Evolutionary conservation across 2,888 invertebrate species (phyloP).

Genomic region (Monochamus alternatus): DNA sequence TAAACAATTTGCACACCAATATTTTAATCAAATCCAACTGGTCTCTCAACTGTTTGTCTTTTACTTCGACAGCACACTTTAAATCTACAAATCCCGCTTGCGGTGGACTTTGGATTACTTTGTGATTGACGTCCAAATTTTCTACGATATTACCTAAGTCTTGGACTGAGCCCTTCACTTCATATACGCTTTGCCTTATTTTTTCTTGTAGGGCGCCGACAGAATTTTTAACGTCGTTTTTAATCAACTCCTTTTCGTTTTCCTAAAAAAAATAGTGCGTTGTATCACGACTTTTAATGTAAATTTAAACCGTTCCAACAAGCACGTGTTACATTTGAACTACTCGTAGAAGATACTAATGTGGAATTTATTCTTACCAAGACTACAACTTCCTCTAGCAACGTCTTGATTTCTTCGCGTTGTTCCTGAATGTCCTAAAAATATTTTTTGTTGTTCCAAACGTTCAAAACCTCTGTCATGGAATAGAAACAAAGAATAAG

Average conservation of each 20-base stretch:
- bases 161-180: background rate
- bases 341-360: background rate
- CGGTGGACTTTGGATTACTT: background rate
- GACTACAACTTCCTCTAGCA: conserved; percentile 11
- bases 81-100: conserved; percentile 45
- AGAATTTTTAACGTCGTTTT: conserved; percentile 30
- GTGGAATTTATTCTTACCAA: conserved; percentile 16
- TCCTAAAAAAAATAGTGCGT: conserved; percentile 26
- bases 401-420: conserved; percentile 20
- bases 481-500: no score
- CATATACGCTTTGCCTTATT: conserved; percentile 14
- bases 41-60: conserved; percentile 53
- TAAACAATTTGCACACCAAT: conserved; percentile 51
- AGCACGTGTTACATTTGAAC: background rate
- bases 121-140: background rate
- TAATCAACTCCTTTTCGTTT: conserved; percentile 36
- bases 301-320: background rate
- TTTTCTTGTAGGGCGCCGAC: conserved; percentile 23
- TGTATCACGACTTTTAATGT: background rate
- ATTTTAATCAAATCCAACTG: conserved; percentile 55
- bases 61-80: conserved; percentile 48
- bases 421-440: conserved; percentile 41
- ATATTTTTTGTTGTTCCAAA: conserved; percentile 30
- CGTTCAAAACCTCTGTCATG: background rate
- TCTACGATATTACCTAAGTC: conserved; percentile 33